Evolutionary conservation across 2,888 invertebrate species (phyloP), one percentile per base, ranked within the genome.

Genomic region (Drosophila buzzatii): DNA sequence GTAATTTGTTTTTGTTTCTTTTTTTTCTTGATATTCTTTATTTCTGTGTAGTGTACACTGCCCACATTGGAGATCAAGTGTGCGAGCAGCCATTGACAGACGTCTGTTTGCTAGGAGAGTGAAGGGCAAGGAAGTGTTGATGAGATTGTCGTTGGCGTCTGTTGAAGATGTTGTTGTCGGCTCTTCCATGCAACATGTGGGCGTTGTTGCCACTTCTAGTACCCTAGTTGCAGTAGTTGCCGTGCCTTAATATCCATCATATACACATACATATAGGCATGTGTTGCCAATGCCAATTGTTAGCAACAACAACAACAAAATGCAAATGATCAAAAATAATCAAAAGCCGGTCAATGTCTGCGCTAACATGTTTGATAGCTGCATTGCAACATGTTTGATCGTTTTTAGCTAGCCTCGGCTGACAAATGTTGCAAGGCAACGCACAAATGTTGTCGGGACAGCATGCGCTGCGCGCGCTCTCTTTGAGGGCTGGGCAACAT

Each of bases 401-500:
- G 27, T 31, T 49, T 31, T 20, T 20, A 51, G 14, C 10, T 31
- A 10, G 18, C 58, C 39, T 49, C 23, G 47, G 27, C 37, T 52
- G 49, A 55, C 70, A 70, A 27, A 27, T 75, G 79, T 62, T 66
- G 75, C 45, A 31, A 35, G 51, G 10, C 27, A 71, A 70, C 63
- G 57, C 33, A 51, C 70, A 66, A 76, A 61, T 80, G 69, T 76
- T 66, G 68, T 53, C 52, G 37, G 20, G 27, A 16, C 56, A 64
- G 33, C 53, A 64, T 64, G 60, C 57, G 81, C 87, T 45, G 41
- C 56, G 55, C 37, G 51, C 45, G 20, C 64, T 64, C 33, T 37
- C 39, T 31, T 37, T 23, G 27, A 27, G 23, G 44, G 49, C 16
- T 1, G 35, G 10, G 87, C 84, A 84, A 76, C 84, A 89, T 84